Conservation (phyloP, 2,888 invertebrate genomes). For the Thalpophila matura region DNA sequence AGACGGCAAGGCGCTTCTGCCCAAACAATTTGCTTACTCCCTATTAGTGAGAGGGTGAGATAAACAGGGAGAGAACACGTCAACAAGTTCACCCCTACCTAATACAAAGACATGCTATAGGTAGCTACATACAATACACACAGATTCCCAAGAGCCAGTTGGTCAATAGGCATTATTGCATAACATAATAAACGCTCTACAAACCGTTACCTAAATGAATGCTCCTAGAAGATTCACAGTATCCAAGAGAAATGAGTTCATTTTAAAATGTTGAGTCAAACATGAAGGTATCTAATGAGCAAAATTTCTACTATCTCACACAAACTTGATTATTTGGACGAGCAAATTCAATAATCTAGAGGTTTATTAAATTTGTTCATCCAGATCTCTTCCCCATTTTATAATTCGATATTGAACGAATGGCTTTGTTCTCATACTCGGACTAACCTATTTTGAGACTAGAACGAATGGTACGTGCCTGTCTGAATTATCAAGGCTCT, state of each 20-base stretch:
- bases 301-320: slow-evolving; percentile 24
- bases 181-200: slow-evolving; percentile 15
- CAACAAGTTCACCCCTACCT: slow-evolving; percentile 36
- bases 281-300: slow-evolving; percentile 37
- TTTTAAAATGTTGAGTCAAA: slow-evolving; percentile 18
- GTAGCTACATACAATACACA: background rate
- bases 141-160: slow-evolving; percentile 16
- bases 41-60: slow-evolving; percentile 23
- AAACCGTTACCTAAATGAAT: slow-evolving; percentile 7
- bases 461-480: slow-evolving; percentile 53
- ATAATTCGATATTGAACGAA: slow-evolving; percentile 58
- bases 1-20: slow-evolving; percentile 11
- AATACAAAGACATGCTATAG: background rate
- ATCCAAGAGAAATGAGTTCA: slow-evolving; percentile 1
- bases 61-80: slow-evolving; percentile 31
- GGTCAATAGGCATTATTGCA: slow-evolving; percentile 21
- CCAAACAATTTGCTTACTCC: slow-evolving; percentile 36
- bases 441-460: slow-evolving; percentile 55
- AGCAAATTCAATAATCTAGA: slow-evolving; percentile 45
- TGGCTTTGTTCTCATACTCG: slow-evolving; percentile 58
- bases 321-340: slow-evolving; percentile 54
- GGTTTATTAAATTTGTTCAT: slow-evolving; percentile 47
- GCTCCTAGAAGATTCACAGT: slow-evolving; percentile 8
- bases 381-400: slow-evolving; percentile 34
- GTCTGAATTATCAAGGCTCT: slow-evolving; percentile 48